Evolutionary conservation across 2,113 vertebrate species (phyloP).

Genomic region (Leptocoma aspasia): DNA sequence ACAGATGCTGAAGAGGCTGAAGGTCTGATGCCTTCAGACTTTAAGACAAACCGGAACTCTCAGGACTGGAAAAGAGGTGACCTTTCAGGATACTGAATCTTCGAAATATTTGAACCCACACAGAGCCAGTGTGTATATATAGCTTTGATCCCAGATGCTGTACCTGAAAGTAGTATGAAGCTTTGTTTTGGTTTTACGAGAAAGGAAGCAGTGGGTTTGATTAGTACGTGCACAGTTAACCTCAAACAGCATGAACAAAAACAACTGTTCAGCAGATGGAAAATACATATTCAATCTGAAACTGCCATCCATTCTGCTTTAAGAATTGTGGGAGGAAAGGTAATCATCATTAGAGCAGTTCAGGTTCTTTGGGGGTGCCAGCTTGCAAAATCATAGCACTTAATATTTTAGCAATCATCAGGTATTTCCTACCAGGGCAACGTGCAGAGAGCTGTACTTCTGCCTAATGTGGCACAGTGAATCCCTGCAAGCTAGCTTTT

Average conservation of each 20-base stretch:
- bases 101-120: slow-evolving; percentile 76
- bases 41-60: slow-evolving; percentile 52
- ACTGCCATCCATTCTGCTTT: slow-evolving; percentile 41
- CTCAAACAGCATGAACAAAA: slow-evolving; percentile 76
- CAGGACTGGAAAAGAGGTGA: slow-evolving; percentile 52
- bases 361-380: neutral
- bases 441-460: neutral
- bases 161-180: slow-evolving; percentile 60
- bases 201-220: slow-evolving; percentile 81
- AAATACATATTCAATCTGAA: slow-evolving; percentile 76
- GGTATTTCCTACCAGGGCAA: neutral
- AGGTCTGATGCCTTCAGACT: neutral
- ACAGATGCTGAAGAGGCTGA: neutral
- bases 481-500: neutral
- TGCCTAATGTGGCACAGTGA: neutral
- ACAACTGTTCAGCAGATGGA: slow-evolving; percentile 74
- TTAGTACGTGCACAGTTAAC: slow-evolving; percentile 70
- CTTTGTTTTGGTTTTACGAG: slow-evolving; percentile 83
- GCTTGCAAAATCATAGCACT: neutral
- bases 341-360: neutral
- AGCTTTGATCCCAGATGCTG: slow-evolving; percentile 68
- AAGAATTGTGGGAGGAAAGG: neutral
- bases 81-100: slow-evolving; percentile 71
- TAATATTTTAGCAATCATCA: neutral
- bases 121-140: slow-evolving; percentile 71